Base-by-base conservation (phyloP, 2,888 invertebrate genomes). In the Megamerina dolium region DNA sequence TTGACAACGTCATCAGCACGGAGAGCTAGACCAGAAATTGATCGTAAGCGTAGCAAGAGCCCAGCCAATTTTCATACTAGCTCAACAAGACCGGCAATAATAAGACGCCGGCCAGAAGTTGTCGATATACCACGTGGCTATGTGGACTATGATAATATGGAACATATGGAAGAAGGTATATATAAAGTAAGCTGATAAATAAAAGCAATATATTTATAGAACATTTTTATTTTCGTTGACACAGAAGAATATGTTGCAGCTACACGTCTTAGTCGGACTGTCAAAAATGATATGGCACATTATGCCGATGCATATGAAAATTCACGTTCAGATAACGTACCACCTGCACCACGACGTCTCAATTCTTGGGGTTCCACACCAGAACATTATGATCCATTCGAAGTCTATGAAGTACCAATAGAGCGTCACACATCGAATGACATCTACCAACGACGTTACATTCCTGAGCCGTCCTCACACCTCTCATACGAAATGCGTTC, bases 121-220 rank as follows among this genome's bases (percentile, higher is more conserved):
- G 50, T 58, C 36, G 57, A 57, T 18, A 58, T 63, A 3, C 70
- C 70, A 17, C 63, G 63, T 5, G 68, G 68, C 13, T 70, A 70
- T 44, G 57, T 70, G 5, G 71, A 71, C 39, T 68, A 68, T 33
- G 70, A 71, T 43, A 69, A 70, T 39, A 70, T 70, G 70, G 64
- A 67, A 26, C 49, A 63, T 18, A 50, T 66, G 42, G 70, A 72
- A 47, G 64, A 70, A 48, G 69, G 70, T 64, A 51, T 55, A 53
- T 50, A 18, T 34, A 5, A 1, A 4, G 2, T 31, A 23, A 23
- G 23, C 6, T 23, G 6, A 23, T 23, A n/a, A n/a, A n/a, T n/a
- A n/a, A n/a, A n/a, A n/a, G n/a, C n/a, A n/a, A n/a, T n/a, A n/a
- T n/a, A n/a, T n/a, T n/a, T n/a, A n/a, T n/a, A n/a, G n/a, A n/a